Percentiles rank a stretch among this genome's conserved stretches.
phyloP scores from a whole-genome alignment of 2,888 invertebrate genomes.

The Dryadula phaetusa region DNA sequence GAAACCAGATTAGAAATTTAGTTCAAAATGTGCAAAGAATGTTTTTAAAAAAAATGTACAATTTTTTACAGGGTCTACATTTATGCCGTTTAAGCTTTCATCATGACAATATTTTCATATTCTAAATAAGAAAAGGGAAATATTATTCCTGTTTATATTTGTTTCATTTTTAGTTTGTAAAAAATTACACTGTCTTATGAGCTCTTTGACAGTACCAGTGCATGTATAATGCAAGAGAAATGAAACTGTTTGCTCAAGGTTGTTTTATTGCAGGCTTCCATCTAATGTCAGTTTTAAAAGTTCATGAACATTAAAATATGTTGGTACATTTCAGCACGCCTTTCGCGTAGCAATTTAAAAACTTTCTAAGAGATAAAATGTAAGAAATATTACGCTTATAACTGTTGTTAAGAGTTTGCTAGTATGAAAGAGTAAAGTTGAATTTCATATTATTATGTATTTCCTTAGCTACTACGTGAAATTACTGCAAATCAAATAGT shows the following conservation, averaged over 20 bases:
- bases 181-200: slow-evolving; percentile 30
- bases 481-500: slow-evolving; percentile 8
- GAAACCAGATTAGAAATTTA: no score
- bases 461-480: slow-evolving; percentile 14
- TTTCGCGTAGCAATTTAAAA: slow-evolving; percentile 40
- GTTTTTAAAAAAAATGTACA: background rate
- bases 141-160: slow-evolving; percentile 6
- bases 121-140: background rate
- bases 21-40: background rate
- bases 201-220: slow-evolving; percentile 36
- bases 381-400: slow-evolving; percentile 34
- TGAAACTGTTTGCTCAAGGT: slow-evolving; percentile 40
- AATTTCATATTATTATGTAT: slow-evolving; percentile 23
- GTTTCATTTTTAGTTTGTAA: slow-evolving; percentile 26
- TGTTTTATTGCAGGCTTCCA: slow-evolving; percentile 44
- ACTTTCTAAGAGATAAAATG: slow-evolving; percentile 36
- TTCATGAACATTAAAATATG: slow-evolving; percentile 45
- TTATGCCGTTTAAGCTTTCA: background rate
- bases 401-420: slow-evolving; percentile 20
- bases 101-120: background rate
- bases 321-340: slow-evolving; percentile 40
- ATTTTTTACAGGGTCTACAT: background rate
- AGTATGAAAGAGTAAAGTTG: slow-evolving; percentile 23
- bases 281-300: slow-evolving; percentile 47
- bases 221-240: slow-evolving; percentile 44